Evolutionary conservation across 2,888 invertebrate species (phyloP).

Genomic region (Ypsolopha scabrella): DNA sequence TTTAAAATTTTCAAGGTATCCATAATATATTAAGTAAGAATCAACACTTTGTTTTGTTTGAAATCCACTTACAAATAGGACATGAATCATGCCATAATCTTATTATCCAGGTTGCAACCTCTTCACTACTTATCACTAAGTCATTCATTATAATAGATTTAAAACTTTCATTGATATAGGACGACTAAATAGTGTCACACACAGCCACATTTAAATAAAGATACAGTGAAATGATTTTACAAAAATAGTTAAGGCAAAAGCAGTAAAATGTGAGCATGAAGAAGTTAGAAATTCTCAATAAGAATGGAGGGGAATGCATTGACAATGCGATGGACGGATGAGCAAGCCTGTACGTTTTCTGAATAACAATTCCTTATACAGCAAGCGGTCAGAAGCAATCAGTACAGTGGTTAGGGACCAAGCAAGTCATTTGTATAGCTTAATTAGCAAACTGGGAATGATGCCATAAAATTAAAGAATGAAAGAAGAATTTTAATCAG

Average conservation of each 20-base stretch:
- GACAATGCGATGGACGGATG: slow-evolving; percentile 43
- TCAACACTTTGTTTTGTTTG: slow-evolving; percentile 2
- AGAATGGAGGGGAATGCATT: slow-evolving; percentile 32
- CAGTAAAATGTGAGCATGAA: slow-evolving; percentile 28
- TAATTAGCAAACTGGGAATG: slow-evolving; percentile 21
- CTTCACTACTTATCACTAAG: not conserved
- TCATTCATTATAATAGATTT: not conserved
- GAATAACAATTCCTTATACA: slow-evolving; percentile 38
- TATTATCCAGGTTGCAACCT: not conserved
- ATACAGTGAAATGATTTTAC: too few relatives aligned
- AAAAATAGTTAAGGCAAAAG: not conserved
- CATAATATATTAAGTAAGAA: not conserved
- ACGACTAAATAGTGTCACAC: not conserved
- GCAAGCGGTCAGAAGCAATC: slow-evolving; percentile 38
- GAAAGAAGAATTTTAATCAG: slow-evolving; percentile 2
- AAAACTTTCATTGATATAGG: slow-evolving; percentile 1
- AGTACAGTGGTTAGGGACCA: slow-evolving; percentile 33
- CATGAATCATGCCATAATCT: not conserved
- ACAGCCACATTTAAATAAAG: not conserved
- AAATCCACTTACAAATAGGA: not conserved
- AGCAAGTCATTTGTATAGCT: slow-evolving; percentile 42
- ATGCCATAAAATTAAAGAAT: slow-evolving; percentile 1
- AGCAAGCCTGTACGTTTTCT: slow-evolving; percentile 27
- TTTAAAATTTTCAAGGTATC: too few relatives aligned
- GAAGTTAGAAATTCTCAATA: slow-evolving; percentile 20